phyloP scores from a whole-genome alignment of 2,888 invertebrate genomes.

The Spisula subtruncata region DNA sequence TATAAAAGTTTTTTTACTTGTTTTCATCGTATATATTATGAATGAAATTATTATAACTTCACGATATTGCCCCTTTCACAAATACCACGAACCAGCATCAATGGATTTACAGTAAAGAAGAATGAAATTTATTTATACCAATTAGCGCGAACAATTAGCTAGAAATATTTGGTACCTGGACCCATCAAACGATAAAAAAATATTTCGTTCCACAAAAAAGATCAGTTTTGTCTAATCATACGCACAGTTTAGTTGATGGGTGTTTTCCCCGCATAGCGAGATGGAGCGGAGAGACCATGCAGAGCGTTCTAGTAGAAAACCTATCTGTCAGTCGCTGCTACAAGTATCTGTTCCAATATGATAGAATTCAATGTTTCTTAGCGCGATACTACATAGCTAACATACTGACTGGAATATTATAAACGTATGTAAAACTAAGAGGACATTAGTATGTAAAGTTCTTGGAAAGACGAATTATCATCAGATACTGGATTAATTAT shows the following conservation, averaged over 20 bases:
- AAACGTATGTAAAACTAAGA: background rate
- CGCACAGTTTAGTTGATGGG: background rate
- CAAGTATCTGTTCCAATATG: background rate
- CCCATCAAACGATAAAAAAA: background rate
- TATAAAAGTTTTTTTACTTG: too few species aligned
- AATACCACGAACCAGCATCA: too few species aligned
- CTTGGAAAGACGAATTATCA: background rate
- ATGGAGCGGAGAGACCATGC: background rate
- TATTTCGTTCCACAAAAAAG: background rate
- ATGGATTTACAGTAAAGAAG: too few species aligned
- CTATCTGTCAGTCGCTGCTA: background rate
- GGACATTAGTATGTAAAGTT: background rate
- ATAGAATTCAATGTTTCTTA: background rate
- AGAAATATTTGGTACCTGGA: too few species aligned
- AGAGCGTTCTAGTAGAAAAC: background rate
- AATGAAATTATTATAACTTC: too few species aligned
- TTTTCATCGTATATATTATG: too few species aligned
- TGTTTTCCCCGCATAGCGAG: background rate
- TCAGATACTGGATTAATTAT: background rate
- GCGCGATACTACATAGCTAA: background rate
- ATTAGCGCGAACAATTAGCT: too few species aligned
- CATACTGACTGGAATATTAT: background rate
- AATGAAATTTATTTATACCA: too few species aligned
- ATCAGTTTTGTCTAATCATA: background rate
- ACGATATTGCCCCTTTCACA: too few species aligned